Percentiles rank a stretch among this genome's conserved stretches.
Conservation (phyloP, 2,888 invertebrate genomes). For the Eupelmus urozonus region DNA sequence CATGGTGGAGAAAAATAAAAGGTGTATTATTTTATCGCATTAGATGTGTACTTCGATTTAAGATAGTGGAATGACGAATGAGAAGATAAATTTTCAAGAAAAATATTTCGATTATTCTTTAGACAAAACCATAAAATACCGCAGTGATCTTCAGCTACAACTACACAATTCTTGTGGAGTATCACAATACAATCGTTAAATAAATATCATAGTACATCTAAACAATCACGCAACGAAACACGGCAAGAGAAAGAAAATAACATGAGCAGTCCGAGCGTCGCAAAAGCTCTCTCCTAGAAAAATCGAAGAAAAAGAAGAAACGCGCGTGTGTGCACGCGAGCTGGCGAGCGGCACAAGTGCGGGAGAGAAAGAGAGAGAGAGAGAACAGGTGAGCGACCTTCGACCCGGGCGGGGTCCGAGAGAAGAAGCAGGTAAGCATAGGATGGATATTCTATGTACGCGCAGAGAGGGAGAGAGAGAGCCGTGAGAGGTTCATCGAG, state of each 20-base stretch:
- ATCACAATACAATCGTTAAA: too few species aligned
- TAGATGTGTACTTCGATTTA: too few species aligned
- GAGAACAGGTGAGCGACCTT: conserved; percentile 72
- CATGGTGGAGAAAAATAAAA: neutral
- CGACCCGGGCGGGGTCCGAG: conserved; percentile 70
- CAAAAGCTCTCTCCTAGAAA: neutral
- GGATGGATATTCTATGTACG: conserved; percentile 60
- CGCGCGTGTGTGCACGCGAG: neutral
- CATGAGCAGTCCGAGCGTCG: neutral
- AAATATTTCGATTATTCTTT: too few species aligned
- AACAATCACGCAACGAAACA: too few species aligned
- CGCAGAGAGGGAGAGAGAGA: neutral
- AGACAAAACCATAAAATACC: too few species aligned
- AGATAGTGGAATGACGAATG: too few species aligned
- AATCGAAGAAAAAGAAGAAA: conserved; percentile 22
- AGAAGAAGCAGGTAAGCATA: neutral
- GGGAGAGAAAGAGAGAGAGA: conserved; percentile 57
- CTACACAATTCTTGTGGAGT: too few species aligned
- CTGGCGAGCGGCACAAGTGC: conserved; percentile 1
- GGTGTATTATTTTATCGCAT: neutral
- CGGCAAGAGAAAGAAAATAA: neutral
- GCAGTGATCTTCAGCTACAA: too few species aligned
- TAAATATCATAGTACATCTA: too few species aligned
- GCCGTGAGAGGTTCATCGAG: conserved; percentile 55
- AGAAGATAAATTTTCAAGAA: too few species aligned